These are phyloP conservation scores for Sitophilus oryzae DNA, from an alignment of 1,140 invertebrate genomes.

Conservation along the genomic window DNA sequence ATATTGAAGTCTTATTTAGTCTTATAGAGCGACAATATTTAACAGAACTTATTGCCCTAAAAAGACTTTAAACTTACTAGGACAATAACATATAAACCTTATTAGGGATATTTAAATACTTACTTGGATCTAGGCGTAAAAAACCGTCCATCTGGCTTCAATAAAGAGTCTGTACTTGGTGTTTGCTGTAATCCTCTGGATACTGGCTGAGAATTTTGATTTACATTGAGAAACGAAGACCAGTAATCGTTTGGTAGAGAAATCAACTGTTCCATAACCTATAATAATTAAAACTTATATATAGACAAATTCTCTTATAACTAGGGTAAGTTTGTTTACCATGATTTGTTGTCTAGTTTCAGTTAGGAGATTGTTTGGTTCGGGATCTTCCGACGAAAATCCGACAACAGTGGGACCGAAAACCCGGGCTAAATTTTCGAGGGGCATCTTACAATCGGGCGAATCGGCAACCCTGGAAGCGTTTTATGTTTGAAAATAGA, in stretches of 20 bases:
- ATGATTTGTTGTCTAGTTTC: constrained; percentile 56
- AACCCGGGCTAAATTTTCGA: constrained; percentile 69
- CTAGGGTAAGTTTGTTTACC: too few species aligned
- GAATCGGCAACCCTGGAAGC: constrained; percentile 66
- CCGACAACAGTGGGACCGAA: constrained; percentile 84
- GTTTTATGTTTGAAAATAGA: too few species aligned
- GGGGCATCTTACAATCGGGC: constrained; percentile 71
- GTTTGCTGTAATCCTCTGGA: constrained; percentile 47
- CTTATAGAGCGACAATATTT: constrained; percentile 1
- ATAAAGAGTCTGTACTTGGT: constrained; percentile 51
- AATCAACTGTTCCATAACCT: constrained; percentile 63
- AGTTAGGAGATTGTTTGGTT: constrained; percentile 56
- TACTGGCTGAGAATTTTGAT: constrained; percentile 39
- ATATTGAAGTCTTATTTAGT: too few species aligned
- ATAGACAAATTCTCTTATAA: constrained; percentile 1
- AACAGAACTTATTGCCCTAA: too few species aligned
- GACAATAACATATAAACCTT: too few species aligned
- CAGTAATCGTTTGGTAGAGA: constrained; percentile 63
- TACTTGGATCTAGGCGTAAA: constrained; percentile 15
- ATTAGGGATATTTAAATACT: constrained; percentile 3
- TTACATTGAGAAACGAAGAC: constrained; percentile 53
- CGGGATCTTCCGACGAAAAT: constrained; percentile 63
- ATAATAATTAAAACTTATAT: constrained; percentile 22
- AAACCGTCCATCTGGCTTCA: constrained; percentile 27
- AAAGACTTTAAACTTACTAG: too few species aligned